Evolutionary conservation across 2,113 vertebrate genomes (phyloP), one percentile per base, ranked within the genome.

Genomic region (Nothobranchius kuhntae): DNA sequence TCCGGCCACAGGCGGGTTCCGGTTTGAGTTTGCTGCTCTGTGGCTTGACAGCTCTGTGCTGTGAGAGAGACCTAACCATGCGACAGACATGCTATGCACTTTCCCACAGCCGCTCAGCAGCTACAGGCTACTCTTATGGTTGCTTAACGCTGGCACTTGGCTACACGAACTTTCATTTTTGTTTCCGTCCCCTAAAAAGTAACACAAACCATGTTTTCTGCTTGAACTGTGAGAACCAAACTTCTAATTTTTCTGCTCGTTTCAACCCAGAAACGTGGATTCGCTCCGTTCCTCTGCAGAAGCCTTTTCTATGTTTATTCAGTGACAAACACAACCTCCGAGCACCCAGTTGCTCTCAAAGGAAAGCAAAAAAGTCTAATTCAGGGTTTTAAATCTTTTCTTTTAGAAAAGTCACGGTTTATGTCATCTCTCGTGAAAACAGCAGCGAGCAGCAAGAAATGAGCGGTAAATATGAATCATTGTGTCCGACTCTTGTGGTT

Each of bases 11-110:
- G 78, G 77, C 74, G 67, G 81, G 86, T 87, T 88, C 83, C 72
- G 71, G 80, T 89, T 72, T 85, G 86, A 88, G 71, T 85, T 83
- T 82, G 80, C 66, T 46, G 78, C 77, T 84, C 66, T 87, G 88
- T 86, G 86, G 89, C 86, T 85, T 87, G 83, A 87, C 78, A 58
- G 57, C 74, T 82, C 72, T 79, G 67, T 78, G 68, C 77, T 80
- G 68, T 61, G 78, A 81, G 77, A 87, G 51, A 77, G 47, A 73
- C 71, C 71, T 68, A 82, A 85, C 68, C 80, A 86, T 86, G 83
- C 55, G 65, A 85, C 84, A 86, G 76, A 86, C 76, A 45, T 77
- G 78, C 65, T 80, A 38, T 86, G 74, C 84, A 84, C 73, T 82
- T 88, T 89, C 86, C 86, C 88, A 91, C 86, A 85, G 83, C 70